Conservation (phyloP, 2,113 vertebrate genomes). For the Alosa alosa region DNA sequence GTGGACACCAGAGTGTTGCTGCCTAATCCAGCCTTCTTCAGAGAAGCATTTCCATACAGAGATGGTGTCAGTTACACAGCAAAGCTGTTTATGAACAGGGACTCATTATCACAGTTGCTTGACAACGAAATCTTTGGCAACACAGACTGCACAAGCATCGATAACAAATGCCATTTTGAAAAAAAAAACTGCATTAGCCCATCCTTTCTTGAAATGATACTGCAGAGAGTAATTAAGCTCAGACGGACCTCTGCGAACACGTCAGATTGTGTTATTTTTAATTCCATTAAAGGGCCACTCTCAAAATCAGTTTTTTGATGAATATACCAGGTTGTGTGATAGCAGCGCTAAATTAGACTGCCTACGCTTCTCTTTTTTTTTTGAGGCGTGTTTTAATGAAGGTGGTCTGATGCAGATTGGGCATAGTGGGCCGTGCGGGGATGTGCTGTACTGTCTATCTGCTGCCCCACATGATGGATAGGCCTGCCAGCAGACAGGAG, state of each 20-base stretch:
- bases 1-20: not conserved
- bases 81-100: not conserved
- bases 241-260: not conserved
- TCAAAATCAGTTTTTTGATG: conserved; percentile 46
- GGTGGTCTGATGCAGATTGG: conserved; percentile 62
- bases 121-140: conserved; percentile 10
- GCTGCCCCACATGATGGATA: conserved; percentile 61
- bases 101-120: not conserved
- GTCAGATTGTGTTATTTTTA: conserved; percentile 49
- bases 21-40: not conserved
- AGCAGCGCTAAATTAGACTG: conserved; percentile 56
- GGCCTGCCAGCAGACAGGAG: conserved; percentile 58
- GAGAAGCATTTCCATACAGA: not conserved
- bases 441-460: conserved; percentile 52
- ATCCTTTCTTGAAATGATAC: conserved; percentile 7
- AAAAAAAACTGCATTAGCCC: not conserved
- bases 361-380: conserved; percentile 37
- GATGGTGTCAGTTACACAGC: conserved; percentile 12
- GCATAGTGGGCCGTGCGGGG: conserved; percentile 50
- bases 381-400: conserved; percentile 61
- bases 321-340: conserved; percentile 51
- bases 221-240: conserved; percentile 10
- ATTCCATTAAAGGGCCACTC: conserved; percentile 51
- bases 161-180: not conserved
- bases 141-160: not conserved